These are phyloP conservation scores for Agrotis puta DNA, from an alignment of 2,888 invertebrate genomes.

Conservation along the genomic window DNA sequence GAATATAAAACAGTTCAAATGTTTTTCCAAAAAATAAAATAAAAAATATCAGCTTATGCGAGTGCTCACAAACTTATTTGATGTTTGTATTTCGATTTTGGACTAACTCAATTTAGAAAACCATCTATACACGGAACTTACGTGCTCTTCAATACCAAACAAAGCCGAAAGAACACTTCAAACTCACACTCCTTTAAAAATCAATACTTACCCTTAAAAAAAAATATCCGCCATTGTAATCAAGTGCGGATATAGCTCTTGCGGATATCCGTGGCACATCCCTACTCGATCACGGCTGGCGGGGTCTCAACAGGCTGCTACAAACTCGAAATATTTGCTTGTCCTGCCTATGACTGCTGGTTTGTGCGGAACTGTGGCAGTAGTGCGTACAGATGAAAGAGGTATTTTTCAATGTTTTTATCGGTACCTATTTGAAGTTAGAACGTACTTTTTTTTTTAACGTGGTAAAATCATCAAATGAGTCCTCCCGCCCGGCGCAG, in stretches of 20 bases:
- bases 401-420: too few relatives aligned
- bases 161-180: constrained; percentile 1
- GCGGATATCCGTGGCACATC: constrained; percentile 57
- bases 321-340: constrained; percentile 48
- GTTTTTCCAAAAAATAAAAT: too few relatives aligned
- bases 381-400: not conserved
- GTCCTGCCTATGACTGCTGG: constrained; percentile 36
- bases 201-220: not conserved
- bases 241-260: constrained; percentile 55
- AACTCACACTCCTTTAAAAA: not conserved
- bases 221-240: constrained; percentile 31
- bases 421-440: too few relatives aligned
- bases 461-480: too few relatives aligned
- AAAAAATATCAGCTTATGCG: too few relatives aligned
- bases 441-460: too few relatives aligned
- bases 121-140: not conserved
- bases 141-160: not conserved
- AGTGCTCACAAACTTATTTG: too few relatives aligned
- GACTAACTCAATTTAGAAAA: too few relatives aligned
- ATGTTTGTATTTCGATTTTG: too few relatives aligned
- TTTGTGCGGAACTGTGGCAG: not conserved
- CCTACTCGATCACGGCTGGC: constrained; percentile 52
- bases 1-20: too few relatives aligned
- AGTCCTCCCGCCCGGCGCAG: too few relatives aligned
- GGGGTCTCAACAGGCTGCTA: constrained; percentile 41